phyloP scores from a whole-genome alignment of 1,140 invertebrate genomes.

The Marisa cornuarietis region DNA sequence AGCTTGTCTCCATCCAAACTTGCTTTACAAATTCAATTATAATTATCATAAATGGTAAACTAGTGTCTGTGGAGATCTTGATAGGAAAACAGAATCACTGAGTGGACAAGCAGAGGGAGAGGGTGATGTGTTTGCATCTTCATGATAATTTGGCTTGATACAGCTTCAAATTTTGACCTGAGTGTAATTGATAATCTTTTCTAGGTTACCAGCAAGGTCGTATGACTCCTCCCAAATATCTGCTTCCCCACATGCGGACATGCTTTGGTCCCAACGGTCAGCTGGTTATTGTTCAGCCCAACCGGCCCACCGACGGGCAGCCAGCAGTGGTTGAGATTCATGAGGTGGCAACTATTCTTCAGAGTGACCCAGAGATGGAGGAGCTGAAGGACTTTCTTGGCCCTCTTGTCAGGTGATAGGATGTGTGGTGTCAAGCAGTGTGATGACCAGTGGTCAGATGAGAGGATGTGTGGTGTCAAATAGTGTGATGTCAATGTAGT shows the following conservation, averaged over 20 bases:
- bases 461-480: no score
- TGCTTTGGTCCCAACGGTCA: conserved; percentile 76
- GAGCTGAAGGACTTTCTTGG: conserved; percentile 80
- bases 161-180: neutral
- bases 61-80: neutral
- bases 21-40: no score
- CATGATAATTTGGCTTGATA: neutral
- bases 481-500: no score
- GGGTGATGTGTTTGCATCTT: conserved; percentile 8
- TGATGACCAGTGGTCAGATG: no score
- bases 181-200: neutral
- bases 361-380: conserved; percentile 66
- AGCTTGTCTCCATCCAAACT: no score
- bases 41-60: no score
- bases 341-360: conserved; percentile 69
- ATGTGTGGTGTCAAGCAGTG: no score
- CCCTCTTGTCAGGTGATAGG: conserved; percentile 75
- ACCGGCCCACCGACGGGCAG: conserved; percentile 79
- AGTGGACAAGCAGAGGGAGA: neutral
- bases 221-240: conserved; percentile 82
- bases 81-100: neutral
- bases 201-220: conserved; percentile 58
- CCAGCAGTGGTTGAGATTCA: conserved; percentile 78
- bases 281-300: conserved; percentile 76
- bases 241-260: conserved; percentile 76